These are phyloP conservation scores for Byasa hedistus DNA, from an alignment of 2,888 invertebrate species.

Conservation along the genomic window DNA sequence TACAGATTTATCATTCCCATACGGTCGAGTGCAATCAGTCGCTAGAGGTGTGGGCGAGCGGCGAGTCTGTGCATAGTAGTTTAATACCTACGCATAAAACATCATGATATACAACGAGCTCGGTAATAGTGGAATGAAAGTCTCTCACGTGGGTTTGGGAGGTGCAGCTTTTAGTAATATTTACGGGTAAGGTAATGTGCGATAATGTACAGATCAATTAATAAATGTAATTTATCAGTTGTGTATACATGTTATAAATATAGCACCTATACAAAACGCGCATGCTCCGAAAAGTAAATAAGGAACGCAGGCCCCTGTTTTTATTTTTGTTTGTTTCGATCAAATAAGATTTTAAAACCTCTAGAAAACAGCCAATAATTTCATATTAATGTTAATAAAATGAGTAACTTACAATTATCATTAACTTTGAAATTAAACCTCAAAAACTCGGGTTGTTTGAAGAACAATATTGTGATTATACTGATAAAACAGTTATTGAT, in stretches of 20 bases:
- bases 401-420: neutral
- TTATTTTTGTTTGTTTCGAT: neutral
- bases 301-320: neutral
- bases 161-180: constrained; percentile 86
- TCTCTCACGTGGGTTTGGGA: constrained; percentile 88
- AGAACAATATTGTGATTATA: constrained; percentile 2
- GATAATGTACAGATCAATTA: neutral
- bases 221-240: neutral
- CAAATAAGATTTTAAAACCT: neutral
- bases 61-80: constrained; percentile 1
- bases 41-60: constrained; percentile 8
- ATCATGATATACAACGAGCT: constrained; percentile 86
- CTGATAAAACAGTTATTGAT: neutral
- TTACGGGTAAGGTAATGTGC: constrained; percentile 81
- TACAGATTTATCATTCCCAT: constrained; percentile 10
- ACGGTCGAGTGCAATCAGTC: constrained; percentile 20
- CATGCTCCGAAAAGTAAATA: constrained; percentile 10
- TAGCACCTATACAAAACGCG: constrained; percentile 1
- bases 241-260: neutral
- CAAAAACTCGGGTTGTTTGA: constrained; percentile 1
- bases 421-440: neutral
- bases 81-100: constrained; percentile 1
- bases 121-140: constrained; percentile 85
- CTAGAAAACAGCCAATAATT: neutral
- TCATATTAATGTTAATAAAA: no score